Evolutionary conservation across 23 tunicate species (phyloP), one percentile per base, ranked within the genome.

Genomic region (Halocynthia roretzi): DNA sequence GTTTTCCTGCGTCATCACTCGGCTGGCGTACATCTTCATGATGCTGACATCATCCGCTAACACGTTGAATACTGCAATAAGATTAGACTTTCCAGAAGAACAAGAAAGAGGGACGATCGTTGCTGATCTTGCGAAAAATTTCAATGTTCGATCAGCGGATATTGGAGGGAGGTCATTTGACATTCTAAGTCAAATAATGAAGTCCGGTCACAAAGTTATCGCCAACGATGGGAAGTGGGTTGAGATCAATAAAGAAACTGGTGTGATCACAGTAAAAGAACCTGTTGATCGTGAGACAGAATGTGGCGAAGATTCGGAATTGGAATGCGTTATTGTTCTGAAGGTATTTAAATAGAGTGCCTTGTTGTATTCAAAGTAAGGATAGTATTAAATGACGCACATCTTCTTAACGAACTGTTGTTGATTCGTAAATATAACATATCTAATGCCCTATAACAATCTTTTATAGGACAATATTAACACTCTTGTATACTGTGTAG

Each of bases 221-320:
- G 74, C 57, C 8, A 23, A 69, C 63, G 72, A 63, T 18, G 75
- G 84, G 18, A 55, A 68, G n/a, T 89, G 96, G 96, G 83, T 89
- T 22, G 10, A 71, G 8, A 75, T 89, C 53, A 67, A 89, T 67
- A 44, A 54, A 54, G 44, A 17, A 15, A 80, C 80, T 5, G 96
- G 96, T 20, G 70, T 83, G 52, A 70, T 89, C 23, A 67, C 84
- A 9, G 96, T 89, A 11, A 73, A 82, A 48, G 68, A 55, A 18
- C 96, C 88, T 0, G 83, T 83, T 5, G 96, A 89, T 61, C 55
- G 96, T 53, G 96, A 89, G 51, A 75, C 71, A 17, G 78, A 83
- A 50, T 89, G 96, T 54, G 87, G 80, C 0, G 88, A 50, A 12
- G 96, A 89, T 63, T 8, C 50, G 8, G 58, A 67, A n/a, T 62